Evolutionary conservation across 2,888 invertebrate species (phyloP).

Genomic region (Nycteola revayana): DNA sequence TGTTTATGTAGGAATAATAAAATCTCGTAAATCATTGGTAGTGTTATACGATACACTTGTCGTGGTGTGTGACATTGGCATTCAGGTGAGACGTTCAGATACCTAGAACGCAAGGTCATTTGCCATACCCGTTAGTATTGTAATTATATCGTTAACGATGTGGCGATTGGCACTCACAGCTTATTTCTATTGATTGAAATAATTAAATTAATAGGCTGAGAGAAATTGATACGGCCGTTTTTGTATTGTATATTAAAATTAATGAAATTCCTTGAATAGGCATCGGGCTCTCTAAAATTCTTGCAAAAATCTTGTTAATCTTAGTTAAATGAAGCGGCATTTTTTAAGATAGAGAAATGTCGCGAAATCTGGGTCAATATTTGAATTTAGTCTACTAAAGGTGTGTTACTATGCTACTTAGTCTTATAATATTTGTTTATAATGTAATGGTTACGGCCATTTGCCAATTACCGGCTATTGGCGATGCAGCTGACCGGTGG

Average conservation of each 20-base stretch:
- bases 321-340: no score
- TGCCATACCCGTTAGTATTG: constrained; percentile 47
- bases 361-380: no score
- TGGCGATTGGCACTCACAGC: constrained; percentile 8
- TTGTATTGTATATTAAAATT: not conserved
- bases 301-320: not conserved
- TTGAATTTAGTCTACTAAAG: no score
- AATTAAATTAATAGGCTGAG: constrained; percentile 3
- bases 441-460: constrained; percentile 6
- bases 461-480: constrained; percentile 45
- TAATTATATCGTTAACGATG: constrained; percentile 38
- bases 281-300: constrained; percentile 3
- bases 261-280: not conserved
- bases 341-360: no score
- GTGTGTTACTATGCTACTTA: no score
- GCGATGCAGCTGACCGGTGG: constrained; percentile 18
- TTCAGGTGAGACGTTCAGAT: constrained; percentile 65
- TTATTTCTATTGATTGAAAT: constrained; percentile 6
- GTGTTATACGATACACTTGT: constrained; percentile 35
- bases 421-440: no score
- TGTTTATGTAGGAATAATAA: constrained; percentile 13
- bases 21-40: constrained; percentile 32
- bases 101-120: constrained; percentile 62
- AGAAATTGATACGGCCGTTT: constrained; percentile 13
- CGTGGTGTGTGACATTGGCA: constrained; percentile 61